Evolutionary conservation across 2,113 vertebrate genomes (phyloP).

Genomic region (Takifugu flavidus): DNA sequence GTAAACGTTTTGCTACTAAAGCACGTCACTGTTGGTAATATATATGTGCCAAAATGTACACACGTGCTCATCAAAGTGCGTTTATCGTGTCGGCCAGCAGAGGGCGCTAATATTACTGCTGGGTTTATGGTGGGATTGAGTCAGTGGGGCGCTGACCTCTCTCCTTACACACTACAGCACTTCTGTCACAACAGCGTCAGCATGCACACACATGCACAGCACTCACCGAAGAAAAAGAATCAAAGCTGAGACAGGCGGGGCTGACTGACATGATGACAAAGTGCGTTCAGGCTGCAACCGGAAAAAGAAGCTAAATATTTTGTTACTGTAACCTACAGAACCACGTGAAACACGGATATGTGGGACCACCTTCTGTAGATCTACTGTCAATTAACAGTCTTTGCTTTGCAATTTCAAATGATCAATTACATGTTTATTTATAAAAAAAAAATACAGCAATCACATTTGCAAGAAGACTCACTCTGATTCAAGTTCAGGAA

Average conservation of each 20-base stretch:
- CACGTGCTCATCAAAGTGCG: not conserved
- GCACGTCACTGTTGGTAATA: not conserved
- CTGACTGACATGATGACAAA: constrained; percentile 12
- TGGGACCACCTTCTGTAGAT: too few relatives aligned
- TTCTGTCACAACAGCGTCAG: constrained; percentile 14
- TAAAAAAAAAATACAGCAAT: too few relatives aligned
- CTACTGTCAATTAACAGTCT: too few relatives aligned
- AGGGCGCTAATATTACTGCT: constrained; percentile 26
- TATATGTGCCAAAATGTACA: not conserved
- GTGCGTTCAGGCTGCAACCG: constrained; percentile 3
- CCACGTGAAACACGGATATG: not conserved
- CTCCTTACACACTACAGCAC: constrained; percentile 19
- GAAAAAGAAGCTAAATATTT: constrained; percentile 30
- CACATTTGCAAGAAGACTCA: too few relatives aligned
- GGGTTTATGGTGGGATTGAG: constrained; percentile 1
- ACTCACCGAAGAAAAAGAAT: not conserved
- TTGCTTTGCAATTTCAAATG: too few relatives aligned
- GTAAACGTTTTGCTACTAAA: constrained; percentile 1
- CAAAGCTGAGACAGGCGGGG: constrained; percentile 6
- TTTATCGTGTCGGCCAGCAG: constrained; percentile 18
- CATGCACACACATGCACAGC: not conserved
- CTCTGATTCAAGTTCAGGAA: too few relatives aligned
- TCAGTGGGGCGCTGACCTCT: constrained; percentile 11
- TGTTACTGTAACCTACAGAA: not conserved
- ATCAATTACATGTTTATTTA: too few relatives aligned